Conservation (phyloP, 2,797 vertebrate species). For the Phataginus tricuspis region DNA sequence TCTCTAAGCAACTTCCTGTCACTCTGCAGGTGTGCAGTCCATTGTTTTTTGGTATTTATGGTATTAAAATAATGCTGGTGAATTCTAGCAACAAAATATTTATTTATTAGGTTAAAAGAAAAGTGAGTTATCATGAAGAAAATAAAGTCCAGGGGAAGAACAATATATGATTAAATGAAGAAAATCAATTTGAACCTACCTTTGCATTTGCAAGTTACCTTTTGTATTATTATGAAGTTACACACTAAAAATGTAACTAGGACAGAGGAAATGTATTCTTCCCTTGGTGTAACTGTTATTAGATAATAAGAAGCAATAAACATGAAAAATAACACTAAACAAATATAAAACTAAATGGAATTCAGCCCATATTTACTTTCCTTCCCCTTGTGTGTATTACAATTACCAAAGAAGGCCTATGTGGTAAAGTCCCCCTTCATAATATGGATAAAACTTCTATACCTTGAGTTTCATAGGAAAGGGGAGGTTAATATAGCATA, state of each 20-base stretch:
- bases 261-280: slow-evolving; percentile 44
- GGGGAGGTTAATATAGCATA: neutral
- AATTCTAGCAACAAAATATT: neutral
- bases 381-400: neutral
- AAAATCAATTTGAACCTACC: neutral
- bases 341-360: slow-evolving; percentile 12
- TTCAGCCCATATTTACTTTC: neutral
- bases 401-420: neutral
- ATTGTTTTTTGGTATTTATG: neutral
- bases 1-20: neutral
- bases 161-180: neutral
- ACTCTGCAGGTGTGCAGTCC: neutral
- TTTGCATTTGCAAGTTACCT: neutral
- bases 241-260: neutral
- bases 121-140: neutral
- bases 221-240: neutral
- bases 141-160: neutral
- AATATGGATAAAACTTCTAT: neutral
- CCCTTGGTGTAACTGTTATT: neutral
- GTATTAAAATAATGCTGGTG: neutral
- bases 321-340: neutral
- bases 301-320: slow-evolving; percentile 22
- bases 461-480: neutral
- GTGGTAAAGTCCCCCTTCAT: neutral
- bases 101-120: slow-evolving; percentile 3